Base-by-base conservation (phyloP, 1,140 invertebrate genomes). In the Diorhabda elongata region DNA sequence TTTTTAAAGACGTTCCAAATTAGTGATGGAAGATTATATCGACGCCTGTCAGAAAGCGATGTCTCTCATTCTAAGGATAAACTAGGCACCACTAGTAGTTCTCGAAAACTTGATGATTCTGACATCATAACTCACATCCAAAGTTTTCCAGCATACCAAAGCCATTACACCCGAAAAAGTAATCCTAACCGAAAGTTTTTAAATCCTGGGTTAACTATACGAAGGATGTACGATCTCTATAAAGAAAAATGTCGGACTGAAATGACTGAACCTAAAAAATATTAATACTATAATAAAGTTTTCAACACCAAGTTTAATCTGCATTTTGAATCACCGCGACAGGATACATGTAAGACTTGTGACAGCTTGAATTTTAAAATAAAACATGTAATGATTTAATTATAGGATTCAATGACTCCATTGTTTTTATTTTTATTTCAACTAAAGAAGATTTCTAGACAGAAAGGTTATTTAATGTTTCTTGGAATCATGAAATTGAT, bases 221-320 rank as follows among this genome's bases (percentile, higher is more conserved):
- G 61, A 4, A 71, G 67, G 26, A 67, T 67, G 43, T 71, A 71
- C 11, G 61, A 47, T 64, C 44, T 64, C 9, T 64, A 64, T 52
- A 47, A 47, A 64, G 52, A 64, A 47, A 47, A 64, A 64, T 61
- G 63, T 52, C 4, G 52, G 5, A 64, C 44, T 47, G 43, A 64
- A 2, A 64, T 47, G 43, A 47, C n/a, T 11, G 44, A 64, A 64
- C 1, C 52, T 5, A 64, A 64, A 26, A 52, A 64, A 64, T 42
- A 47, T 5, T 56, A 64, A 52, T 64, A 64, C 5, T 64, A 52
- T 64, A 47, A 64, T 57, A 44, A 64, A 47, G 5, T 64, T 26
- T 64, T 64, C 45, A 64, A 64, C 11, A 26, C 44, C 11, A 64
- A 64, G 42, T 64, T 64, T 64, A 64, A 71, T 71, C 44, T 73